Percentiles rank a stretch among this genome's conserved stretches.
phyloP scores from a whole-genome alignment of 2,113 vertebrate genomes.

The Lamprologus tigripictilis region DNA sequence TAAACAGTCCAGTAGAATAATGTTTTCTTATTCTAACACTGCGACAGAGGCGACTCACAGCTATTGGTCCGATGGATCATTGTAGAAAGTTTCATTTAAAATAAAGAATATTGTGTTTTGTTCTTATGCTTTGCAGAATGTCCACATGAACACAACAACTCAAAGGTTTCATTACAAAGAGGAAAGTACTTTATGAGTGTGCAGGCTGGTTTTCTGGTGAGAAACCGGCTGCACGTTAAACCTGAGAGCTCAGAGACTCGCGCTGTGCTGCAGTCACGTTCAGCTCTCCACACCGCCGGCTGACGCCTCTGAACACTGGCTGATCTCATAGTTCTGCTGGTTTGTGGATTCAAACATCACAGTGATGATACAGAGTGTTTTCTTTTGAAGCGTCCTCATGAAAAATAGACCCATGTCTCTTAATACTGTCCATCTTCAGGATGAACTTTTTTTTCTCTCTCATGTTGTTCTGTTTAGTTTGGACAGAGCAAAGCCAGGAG shows the following conservation, averaged over 20 bases:
- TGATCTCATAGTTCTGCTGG: background rate
- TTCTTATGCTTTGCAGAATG: background rate
- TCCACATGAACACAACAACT: background rate
- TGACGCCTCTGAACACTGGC: background rate
- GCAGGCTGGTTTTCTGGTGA: background rate
- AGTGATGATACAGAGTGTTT: background rate
- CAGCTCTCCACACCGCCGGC: background rate
- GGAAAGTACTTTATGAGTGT: background rate
- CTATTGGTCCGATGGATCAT: background rate
- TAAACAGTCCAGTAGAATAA: background rate
- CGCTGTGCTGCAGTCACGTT: background rate
- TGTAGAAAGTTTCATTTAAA: background rate
- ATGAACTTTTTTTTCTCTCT: background rate
- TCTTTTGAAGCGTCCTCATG: background rate
- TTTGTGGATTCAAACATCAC: background rate
- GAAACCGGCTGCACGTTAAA: background rate
- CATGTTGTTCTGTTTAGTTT: background rate
- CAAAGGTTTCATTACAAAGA: background rate
- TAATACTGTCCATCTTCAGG: background rate
- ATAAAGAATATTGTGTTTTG: background rate
- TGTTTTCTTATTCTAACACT: background rate
- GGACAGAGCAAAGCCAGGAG: background rate
- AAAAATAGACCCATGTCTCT: background rate
- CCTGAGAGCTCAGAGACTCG: background rate
- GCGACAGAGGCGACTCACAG: background rate